Percentiles rank a stretch among this genome's conserved stretches.
These are phyloP conservation scores for Nestor notabilis DNA, from an alignment of 2,113 vertebrate species.

Conservation along the genomic window DNA sequence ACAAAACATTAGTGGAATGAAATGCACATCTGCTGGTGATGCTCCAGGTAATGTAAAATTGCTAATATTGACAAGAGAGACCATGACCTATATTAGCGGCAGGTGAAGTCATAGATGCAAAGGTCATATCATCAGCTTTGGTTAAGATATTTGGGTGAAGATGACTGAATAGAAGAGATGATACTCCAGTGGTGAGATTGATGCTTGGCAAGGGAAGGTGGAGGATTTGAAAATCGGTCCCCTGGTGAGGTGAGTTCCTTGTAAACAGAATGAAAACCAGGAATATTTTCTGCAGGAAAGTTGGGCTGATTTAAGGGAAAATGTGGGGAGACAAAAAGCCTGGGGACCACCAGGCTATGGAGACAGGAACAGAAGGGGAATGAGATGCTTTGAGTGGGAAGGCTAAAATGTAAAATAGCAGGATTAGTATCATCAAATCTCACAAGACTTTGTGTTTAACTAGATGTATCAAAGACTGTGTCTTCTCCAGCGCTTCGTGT, in stretches of 20 bases:
- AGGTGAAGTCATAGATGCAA: not conserved
- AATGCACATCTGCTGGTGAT: constrained; percentile 10
- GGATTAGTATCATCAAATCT: not conserved
- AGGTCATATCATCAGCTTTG: not conserved
- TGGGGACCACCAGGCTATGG: not conserved
- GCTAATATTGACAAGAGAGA: not conserved
- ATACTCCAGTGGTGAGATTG: not conserved
- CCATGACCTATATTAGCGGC: not conserved
- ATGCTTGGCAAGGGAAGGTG: not conserved
- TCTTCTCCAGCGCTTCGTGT: not conserved
- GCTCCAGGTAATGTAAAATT: constrained; percentile 26
- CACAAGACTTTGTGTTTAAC: not conserved
- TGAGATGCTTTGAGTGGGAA: not conserved
- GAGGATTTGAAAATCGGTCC: not conserved
- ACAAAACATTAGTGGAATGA: not conserved
- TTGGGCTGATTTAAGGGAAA: not conserved
- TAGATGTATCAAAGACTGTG: not conserved
- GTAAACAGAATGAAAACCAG: not conserved
- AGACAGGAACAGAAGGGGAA: not conserved
- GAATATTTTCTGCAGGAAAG: not conserved
- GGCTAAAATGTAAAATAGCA: not conserved
- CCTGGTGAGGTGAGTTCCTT: not conserved
- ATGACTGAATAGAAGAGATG: not conserved
- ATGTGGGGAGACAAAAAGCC: accelerated
- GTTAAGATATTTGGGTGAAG: not conserved